Base-by-base conservation (phyloP, 1,140 invertebrate genomes). In the Apis florea region DNA sequence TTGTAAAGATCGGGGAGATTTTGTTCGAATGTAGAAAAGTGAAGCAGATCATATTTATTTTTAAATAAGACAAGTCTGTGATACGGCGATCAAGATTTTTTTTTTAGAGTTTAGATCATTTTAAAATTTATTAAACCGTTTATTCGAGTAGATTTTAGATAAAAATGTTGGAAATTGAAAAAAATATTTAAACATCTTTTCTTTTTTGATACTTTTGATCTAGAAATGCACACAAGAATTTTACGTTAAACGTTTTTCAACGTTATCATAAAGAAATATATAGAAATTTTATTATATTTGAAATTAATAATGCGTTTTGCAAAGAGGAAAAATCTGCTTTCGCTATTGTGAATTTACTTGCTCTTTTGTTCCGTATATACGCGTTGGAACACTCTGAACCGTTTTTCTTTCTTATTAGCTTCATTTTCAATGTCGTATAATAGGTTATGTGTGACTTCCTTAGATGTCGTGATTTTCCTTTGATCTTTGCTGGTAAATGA, bases 401-500 rank as follows among this genome's bases (percentile, higher is more conserved):
- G 49, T 53, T 71, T 71, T 71, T 71, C 69, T 71, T 71, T 71
- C 51, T 53, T 71, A 54, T 71, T 71, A 71, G 49, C 51, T 31
- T 54, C 51, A 56, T 71, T 71, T 54, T 54, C 69, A 70, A 51
- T 26, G 51, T 54, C 51, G 51, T 71, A 71, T 13, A 71, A 71
- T 21, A 54, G 26, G 24, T 71, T 71, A 71, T 71, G 17, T 54
- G 9, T 19, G 54, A 71, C 69, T 54, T 19, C 11, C 24, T 71
- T 71, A 54, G 69, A 71, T 54, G 56, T 59, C 31, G 8, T 40
- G 10, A 61, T 61, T 19, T 49, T 49, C 9, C 71, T 73, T 59
- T 73, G 56, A 61, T 58, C 21, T 56, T 73, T 21, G 15, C 21
- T 59, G 1, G 17, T 73, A 47, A 58, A 47, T 73, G 56, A 17